Conservation (phyloP, 2,113 vertebrate genomes). For the Lophotis ruficrista region DNA sequence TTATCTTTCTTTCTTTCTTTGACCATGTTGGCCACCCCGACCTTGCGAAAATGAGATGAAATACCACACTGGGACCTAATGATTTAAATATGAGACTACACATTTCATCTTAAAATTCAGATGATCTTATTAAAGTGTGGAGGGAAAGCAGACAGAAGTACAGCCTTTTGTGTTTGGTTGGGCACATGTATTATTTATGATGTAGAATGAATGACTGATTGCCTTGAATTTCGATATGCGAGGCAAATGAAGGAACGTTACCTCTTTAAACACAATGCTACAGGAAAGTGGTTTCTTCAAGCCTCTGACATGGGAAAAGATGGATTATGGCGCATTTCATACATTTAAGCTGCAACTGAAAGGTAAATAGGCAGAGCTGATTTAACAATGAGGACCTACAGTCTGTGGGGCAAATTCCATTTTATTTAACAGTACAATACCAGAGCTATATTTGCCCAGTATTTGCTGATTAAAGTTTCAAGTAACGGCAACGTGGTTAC, state of each 20-base stretch:
- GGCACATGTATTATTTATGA: slow-evolving; percentile 60
- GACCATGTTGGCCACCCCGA: background rate
- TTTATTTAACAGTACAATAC: slow-evolving; percentile 12
- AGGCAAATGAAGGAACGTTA: slow-evolving; percentile 19
- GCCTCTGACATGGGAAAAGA: background rate
- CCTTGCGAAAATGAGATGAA: slow-evolving; percentile 20
- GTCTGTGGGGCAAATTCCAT: slow-evolving; percentile 17
- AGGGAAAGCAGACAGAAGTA: slow-evolving; percentile 10
- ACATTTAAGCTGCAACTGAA: slow-evolving; percentile 21
- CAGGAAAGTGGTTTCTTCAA: background rate
- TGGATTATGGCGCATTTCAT: slow-evolving; percentile 1
- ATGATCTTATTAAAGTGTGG: slow-evolving; percentile 31
- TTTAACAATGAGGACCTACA: background rate
- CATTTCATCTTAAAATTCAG: slow-evolving; percentile 54
- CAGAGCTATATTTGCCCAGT: background rate
- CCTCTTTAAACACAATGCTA: background rate
- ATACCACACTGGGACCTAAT: slow-evolving; percentile 22
- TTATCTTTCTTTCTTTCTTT: slow-evolving; percentile 21
- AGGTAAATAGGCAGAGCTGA: background rate
- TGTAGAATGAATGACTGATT: slow-evolving; percentile 34
- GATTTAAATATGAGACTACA: slow-evolving; percentile 52
- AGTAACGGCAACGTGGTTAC: background rate
- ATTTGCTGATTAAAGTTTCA: slow-evolving; percentile 38
- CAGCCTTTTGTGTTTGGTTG: slow-evolving; percentile 45
- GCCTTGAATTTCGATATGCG: slow-evolving; percentile 37